Evolutionary conservation across 2,113 vertebrate species (phyloP), one percentile per base, ranked within the genome.

Genomic region (Isichthys henryi): DNA sequence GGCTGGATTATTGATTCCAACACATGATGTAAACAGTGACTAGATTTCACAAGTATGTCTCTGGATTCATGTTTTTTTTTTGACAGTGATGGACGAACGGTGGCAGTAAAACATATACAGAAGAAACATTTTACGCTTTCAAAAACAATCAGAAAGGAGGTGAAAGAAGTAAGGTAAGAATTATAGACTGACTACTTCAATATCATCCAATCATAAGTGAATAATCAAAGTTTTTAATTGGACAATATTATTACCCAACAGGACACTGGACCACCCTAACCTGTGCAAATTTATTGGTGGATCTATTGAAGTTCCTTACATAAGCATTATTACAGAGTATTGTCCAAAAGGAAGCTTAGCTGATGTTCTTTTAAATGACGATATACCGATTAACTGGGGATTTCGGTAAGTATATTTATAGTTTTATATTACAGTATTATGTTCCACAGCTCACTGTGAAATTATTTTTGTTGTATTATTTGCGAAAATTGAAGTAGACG

Each of bases 271-370:
- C 90, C 96, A 97, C 89, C 95, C 95, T 56, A 96, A 96, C 86
- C 89, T 96, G 13, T 96, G 94, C 90, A 96, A 96, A 90, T 96
- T 96, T 84, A 95, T 96, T 23, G 95, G 96, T 27, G 95, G 95
- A 15, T 95, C 93, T 48, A 94, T 94, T 11, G 95, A 96, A 88
- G 92, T 95, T 6, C 94, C 95, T 0, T 94, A 93, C 8, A 89
- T 96, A 77, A 92, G 90, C 92, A 94, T 96, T 88, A 93, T 96
- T 89, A 95, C 95, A 4, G 96, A 96, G 87, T 91, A 96, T 91
- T 96, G 95, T 90, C 96, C 96, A 27, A 96, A 96, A 90, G 96
- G 95, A 90, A 97, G 96, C 89, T 93, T 96, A 88, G 92, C 94
- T 1, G 95, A 96, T 35, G 95, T 96, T 39, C 94, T 95, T 87